phyloP scores from a whole-genome alignment of 2,113 vertebrate species.

The Thermophis baileyi region DNA sequence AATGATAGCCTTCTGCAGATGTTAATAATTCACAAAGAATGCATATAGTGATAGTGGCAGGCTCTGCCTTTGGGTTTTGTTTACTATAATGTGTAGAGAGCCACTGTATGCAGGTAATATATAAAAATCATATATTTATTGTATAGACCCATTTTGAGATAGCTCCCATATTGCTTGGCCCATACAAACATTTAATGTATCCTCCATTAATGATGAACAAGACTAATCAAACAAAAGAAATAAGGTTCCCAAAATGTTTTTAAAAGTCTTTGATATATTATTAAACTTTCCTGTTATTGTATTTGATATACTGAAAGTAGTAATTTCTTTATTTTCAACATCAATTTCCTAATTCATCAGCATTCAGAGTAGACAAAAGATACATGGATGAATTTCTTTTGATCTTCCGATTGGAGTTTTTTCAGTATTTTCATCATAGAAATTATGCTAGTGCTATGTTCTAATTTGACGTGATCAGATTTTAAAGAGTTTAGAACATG shows the following conservation, averaged over 20 bases:
- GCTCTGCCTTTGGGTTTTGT: not conserved
- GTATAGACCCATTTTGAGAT: not conserved
- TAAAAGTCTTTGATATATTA: not conserved
- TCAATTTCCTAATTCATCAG: not conserved
- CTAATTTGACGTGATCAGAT: not conserved
- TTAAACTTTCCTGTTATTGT: not conserved
- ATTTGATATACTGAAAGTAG: not conserved
- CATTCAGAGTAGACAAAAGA: not conserved
- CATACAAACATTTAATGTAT: not conserved
- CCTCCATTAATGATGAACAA: not conserved
- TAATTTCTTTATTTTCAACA: not conserved
- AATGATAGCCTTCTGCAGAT: not conserved
- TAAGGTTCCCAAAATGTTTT: not conserved
- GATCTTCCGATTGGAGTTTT: not conserved
- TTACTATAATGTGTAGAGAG: not conserved
- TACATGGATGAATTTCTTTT: conserved; percentile 1
- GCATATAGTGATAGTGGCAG: not conserved
- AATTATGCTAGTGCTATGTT: not conserved
- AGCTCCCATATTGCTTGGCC: not conserved
- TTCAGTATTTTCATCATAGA: not conserved
- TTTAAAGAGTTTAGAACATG: not conserved
- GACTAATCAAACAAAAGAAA: not conserved
- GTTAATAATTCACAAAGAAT: not conserved
- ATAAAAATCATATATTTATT: not conserved
- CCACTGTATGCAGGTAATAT: not conserved